A percentile compares a stretch with the other conserved stretches of the same genome.
Conservation (phyloP, 1,140 invertebrate genomes). For the Neodiprion lecontei region DNA sequence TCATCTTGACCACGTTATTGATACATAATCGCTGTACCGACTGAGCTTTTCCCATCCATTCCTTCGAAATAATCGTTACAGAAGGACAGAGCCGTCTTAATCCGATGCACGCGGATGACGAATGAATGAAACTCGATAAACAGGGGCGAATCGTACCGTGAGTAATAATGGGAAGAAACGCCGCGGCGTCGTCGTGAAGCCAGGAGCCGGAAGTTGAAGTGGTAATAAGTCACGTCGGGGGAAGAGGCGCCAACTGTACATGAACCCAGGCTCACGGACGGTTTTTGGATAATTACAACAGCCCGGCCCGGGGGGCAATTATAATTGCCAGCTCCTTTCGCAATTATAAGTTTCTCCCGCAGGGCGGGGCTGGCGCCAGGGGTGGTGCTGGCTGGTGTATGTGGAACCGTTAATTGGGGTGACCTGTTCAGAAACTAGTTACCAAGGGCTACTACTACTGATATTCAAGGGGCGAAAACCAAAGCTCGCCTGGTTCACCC, state of each 20-base stretch:
- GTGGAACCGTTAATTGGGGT: conserved; percentile 63
- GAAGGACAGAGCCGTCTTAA: no score
- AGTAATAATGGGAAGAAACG: no score
- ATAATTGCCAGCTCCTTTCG: conserved; percentile 63
- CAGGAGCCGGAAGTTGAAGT: not conserved
- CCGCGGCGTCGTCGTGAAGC: no score
- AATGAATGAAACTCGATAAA: no score
- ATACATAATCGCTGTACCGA: no score
- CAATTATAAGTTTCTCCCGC: conserved; percentile 63
- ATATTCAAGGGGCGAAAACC: conserved; percentile 46
- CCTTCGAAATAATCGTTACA: no score
- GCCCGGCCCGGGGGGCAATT: conserved; percentile 52
- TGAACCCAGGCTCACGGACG: conserved; percentile 33
- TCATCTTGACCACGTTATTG: no score
- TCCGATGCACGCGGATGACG: no score
- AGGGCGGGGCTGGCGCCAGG: conserved; percentile 26
- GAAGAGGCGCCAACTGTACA: conserved; percentile 1
- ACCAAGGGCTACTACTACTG: conserved; percentile 49
- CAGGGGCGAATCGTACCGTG: no score
- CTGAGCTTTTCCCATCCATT: no score
- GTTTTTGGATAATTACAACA: conserved; percentile 57
- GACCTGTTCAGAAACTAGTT: conserved; percentile 64
- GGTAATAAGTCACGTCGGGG: conserved; percentile 4
- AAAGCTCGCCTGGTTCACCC: not conserved
- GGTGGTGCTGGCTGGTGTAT: conserved; percentile 42